These are phyloP conservation scores for Tetranychus piercei DNA, from an alignment of 2,888 invertebrate genomes.

Conservation along the genomic window DNA sequence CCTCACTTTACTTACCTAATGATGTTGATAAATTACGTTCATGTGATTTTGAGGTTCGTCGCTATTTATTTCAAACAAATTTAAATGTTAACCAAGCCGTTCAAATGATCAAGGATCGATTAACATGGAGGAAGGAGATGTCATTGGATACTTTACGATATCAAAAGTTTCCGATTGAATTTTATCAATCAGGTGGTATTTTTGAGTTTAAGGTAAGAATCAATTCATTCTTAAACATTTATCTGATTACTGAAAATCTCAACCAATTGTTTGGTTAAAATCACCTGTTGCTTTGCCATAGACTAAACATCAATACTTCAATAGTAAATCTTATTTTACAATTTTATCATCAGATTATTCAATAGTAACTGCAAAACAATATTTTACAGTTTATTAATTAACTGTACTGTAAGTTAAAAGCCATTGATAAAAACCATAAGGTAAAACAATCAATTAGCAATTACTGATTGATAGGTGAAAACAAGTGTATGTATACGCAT, in stretches of 20 bases:
- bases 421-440: too few relatives aligned
- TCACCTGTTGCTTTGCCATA: too few relatives aligned
- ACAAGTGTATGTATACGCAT: too few relatives aligned
- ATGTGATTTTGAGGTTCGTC: conserved; percentile 17
- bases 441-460: too few relatives aligned
- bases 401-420: too few relatives aligned
- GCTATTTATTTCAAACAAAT: conserved; percentile 16
- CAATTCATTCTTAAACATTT: background rate
- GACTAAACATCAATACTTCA: too few relatives aligned
- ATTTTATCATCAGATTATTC: too few relatives aligned
- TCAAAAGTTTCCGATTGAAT: conserved; percentile 20
- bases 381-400: too few relatives aligned
- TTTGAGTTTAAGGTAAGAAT: conserved; percentile 6
- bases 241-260: background rate
- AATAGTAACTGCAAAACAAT: too few relatives aligned
- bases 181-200: conserved; percentile 19
- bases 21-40: conserved; percentile 13
- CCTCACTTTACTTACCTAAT: background rate
- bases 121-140: conserved; percentile 19
- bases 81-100: conserved; percentile 12
- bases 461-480: too few relatives aligned
- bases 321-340: too few relatives aligned
- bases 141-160: conserved; percentile 13
- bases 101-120: conserved; percentile 18
- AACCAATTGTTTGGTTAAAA: background rate